Conservation (phyloP, 2,888 invertebrate species). For the Xylocampa areola region DNA sequence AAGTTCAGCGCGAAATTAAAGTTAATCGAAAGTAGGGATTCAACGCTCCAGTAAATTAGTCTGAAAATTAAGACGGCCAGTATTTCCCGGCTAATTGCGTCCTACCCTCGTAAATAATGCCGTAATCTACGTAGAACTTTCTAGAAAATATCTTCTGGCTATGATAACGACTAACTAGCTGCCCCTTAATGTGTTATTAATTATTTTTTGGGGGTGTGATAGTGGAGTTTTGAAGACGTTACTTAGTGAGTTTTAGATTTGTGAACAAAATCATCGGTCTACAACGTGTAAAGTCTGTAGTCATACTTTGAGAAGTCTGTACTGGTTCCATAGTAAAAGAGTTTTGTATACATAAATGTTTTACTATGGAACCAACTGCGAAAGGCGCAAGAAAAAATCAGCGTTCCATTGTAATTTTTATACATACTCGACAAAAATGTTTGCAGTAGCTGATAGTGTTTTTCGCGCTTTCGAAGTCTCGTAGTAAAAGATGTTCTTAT, state of each 20-base stretch:
- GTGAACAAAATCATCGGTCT: too few species aligned
- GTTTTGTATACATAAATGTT: too few species aligned
- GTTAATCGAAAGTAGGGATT: constrained; percentile 50
- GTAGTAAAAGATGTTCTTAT: too few species aligned
- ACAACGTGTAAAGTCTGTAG: too few species aligned
- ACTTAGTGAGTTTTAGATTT: background rate
- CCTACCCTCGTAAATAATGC: constrained; percentile 49
- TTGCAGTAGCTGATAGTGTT: too few species aligned
- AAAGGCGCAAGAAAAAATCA: too few species aligned
- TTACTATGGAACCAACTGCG: too few species aligned
- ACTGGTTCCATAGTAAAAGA: too few species aligned
- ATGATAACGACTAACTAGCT: constrained; percentile 33
- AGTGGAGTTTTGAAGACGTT: background rate
- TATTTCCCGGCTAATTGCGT: constrained; percentile 56
- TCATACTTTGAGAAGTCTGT: too few species aligned
- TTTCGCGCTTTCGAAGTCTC: too few species aligned
- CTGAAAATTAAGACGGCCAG: constrained; percentile 55
- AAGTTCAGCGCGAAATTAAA: constrained; percentile 46
- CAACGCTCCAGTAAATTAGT: constrained; percentile 53
- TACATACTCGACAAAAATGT: too few species aligned
- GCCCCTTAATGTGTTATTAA: constrained; percentile 25
- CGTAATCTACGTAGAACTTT: constrained; percentile 49
- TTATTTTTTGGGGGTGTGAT: background rate
- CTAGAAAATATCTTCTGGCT: constrained; percentile 41
- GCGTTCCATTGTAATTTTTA: too few species aligned